Base-by-base conservation (phyloP, 2,113 vertebrate species). In the Nycticorax nycticorax region DNA sequence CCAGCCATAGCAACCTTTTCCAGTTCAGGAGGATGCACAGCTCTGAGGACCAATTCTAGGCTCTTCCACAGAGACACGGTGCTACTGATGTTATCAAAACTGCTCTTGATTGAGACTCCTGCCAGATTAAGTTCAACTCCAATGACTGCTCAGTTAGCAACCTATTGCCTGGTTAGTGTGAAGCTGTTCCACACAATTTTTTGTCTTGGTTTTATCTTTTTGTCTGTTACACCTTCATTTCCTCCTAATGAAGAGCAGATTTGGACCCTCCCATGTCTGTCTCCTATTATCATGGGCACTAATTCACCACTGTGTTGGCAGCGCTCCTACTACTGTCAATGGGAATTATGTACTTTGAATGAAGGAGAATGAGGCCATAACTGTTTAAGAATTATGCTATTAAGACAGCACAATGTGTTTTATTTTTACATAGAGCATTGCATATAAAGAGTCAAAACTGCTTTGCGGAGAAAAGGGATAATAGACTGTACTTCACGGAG, bases 361-460 rank as follows among this genome's bases (percentile, higher is more conserved):
- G 73, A 80, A 83, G 53, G 94, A 85, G 84, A 96, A 94, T 85
- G 94, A 95, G 71, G 91, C 78, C 89, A 77, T 95, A 94, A 95
- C 94, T 95, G 91, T 97, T 96, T 82, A 95, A 96, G 94, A 96
- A 96, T 97, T 77, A 93, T 83, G 77, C 89, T 89, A 89, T 96
- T 93, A 97, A 97, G 63, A 71, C n/a, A 88, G 74, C 56, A 97
- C 71, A 89, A 85, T 92, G 81, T 79, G 86, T 76, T 96, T 95
- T 96, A 91, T 96, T 96, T 97, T 80, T 95, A 62, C 89, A 66
- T 50, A 79, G 77, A 21, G 32, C 62, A 64, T 92, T 82, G 68
- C 81, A 79, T 95, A 91, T 52, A 84, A 97, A 92, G 93, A 96
- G 77, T 85, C 87, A 93, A 91, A 96, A 95, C 68, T 0, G 1